Base-by-base conservation (phyloP, 2,888 invertebrate species). In the Leistus spinibarbis region DNA sequence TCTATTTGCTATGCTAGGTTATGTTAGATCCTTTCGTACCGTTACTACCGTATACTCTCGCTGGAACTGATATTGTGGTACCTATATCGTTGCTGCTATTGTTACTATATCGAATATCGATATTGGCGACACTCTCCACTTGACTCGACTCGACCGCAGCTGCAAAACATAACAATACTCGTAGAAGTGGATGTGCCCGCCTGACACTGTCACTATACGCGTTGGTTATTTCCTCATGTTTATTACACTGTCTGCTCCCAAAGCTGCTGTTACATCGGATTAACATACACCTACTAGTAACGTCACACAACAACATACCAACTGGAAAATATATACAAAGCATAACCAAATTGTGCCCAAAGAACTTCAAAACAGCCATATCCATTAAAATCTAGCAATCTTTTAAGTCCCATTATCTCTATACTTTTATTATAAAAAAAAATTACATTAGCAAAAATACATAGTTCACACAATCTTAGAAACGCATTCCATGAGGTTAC, bases 131-230 rank as follows among this genome's bases (percentile, higher is more conserved):
- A 64, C 62, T 63, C 54, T 63, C 70, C 23, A 24, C 60, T 71
- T 54, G 70, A 23, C 62, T 63, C 70, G 40, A 24, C 60, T 71
- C 63, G 70, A 23, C 62, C 70, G 54, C 70, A 63, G 71, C 64
- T 71, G 64, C 71, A 64, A 71, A 72, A 72, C 72, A 71, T 71
- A 72, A 72, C 72, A 72, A 72, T 72, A 72, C 72, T 72, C 72
- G 66, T 72, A 72, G 56, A 71, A 71, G 60, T 71, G 54, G 53
- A 71, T 63, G 64, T 53, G 69, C 13, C 7, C 40, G 7, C 7
- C 40, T 40, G 7, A 3, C 7, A 24, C 24, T 24, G 7, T 7
- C 7, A 24, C 24, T 24, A 24, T 24, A 24, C 7, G 60, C 69
- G 40, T 69, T 27, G 40, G 69, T 60, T 60, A 69, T 69, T 69